phyloP scores from a whole-genome alignment of 2,888 invertebrate species.

The Dicranocentrus wangi region DNA sequence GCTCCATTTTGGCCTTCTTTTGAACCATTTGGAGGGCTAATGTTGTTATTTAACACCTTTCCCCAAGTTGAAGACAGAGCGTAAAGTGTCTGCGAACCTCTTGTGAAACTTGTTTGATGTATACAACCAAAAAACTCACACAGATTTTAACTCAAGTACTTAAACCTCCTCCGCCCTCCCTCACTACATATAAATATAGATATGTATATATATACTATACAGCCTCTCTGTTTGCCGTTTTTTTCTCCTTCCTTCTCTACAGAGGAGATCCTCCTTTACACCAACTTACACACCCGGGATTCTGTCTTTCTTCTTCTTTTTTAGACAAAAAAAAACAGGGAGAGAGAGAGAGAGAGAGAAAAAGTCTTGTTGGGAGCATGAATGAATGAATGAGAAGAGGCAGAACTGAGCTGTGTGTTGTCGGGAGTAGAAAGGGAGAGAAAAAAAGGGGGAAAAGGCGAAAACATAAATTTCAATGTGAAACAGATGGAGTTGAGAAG shows the following conservation, averaged over 20 bases:
- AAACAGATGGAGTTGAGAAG: constrained; percentile 66
- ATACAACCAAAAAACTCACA: too few relatives aligned
- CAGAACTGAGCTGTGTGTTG: constrained; percentile 18
- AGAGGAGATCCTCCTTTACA: too few relatives aligned
- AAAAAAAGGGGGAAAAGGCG: constrained; percentile 10
- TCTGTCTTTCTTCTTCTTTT: too few relatives aligned
- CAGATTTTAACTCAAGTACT: too few relatives aligned
- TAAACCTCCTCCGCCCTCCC: too few relatives aligned
- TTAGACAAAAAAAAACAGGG: too few relatives aligned
- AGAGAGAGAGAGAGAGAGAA: background rate
- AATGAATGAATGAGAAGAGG: constrained; percentile 45
- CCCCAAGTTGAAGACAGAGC: background rate
- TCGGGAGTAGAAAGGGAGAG: constrained; percentile 14
- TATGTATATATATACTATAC: too few relatives aligned
- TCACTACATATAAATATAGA: too few relatives aligned
- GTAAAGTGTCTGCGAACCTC: background rate
- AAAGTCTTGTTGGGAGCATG: constrained; percentile 31
- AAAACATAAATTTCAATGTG: constrained; percentile 65
- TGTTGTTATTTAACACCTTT: constrained; percentile 46
- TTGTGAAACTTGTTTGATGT: background rate
- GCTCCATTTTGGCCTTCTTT: constrained; percentile 1
- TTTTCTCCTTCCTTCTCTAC: too few relatives aligned
- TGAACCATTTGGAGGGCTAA: constrained; percentile 45
- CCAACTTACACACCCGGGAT: too few relatives aligned
- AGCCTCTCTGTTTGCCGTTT: too few relatives aligned